Evolutionary conservation across 2,888 invertebrate genomes (phyloP).

Genomic region (Hirtodrosophila histrioides): DNA sequence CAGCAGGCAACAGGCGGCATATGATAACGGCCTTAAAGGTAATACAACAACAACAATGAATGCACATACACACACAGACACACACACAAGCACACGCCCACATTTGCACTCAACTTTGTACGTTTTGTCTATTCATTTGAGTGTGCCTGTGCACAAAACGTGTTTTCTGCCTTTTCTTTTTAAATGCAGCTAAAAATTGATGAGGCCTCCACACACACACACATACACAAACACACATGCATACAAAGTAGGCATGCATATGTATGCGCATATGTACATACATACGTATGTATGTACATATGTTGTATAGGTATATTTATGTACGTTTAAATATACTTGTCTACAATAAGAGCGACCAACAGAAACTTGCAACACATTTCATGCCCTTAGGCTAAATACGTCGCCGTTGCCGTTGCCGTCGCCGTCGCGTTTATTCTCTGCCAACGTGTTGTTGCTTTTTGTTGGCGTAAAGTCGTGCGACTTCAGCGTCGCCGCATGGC

Average conservation of each 20-base stretch:
- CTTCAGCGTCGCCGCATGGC: conserved; percentile 75
- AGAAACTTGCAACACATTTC: conserved; percentile 77
- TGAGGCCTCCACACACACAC: conserved; percentile 26
- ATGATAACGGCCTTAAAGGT: conserved; percentile 62
- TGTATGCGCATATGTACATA: background rate
- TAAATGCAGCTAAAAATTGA: conserved; percentile 52
- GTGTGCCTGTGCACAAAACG: conserved; percentile 53
- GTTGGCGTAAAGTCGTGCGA: conserved; percentile 58
- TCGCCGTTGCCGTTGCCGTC: conserved; percentile 27
- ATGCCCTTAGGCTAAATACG: conserved; percentile 79
- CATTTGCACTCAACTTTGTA: conserved; percentile 51
- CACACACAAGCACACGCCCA: conserved; percentile 40
- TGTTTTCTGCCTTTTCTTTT: conserved; percentile 53
- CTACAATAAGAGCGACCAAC: conserved; percentile 49
- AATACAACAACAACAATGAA: conserved; percentile 24
- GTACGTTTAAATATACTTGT: conserved; percentile 32
- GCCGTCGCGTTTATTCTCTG: conserved; percentile 40
- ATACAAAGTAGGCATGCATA: background rate
- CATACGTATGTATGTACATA: background rate
- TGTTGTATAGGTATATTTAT: conserved; percentile 13
- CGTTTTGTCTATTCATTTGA: conserved; percentile 60
- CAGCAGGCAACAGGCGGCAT: conserved; percentile 36
- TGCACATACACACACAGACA: conserved; percentile 9
- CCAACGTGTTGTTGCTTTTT: conserved; percentile 51
- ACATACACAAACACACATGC: conserved; percentile 8